A percentile compares a stretch with the other conserved stretches of the same genome.
phyloP scores from a whole-genome alignment of 2,797 vertebrate genomes.

The Acropternis orthonyx region DNA sequence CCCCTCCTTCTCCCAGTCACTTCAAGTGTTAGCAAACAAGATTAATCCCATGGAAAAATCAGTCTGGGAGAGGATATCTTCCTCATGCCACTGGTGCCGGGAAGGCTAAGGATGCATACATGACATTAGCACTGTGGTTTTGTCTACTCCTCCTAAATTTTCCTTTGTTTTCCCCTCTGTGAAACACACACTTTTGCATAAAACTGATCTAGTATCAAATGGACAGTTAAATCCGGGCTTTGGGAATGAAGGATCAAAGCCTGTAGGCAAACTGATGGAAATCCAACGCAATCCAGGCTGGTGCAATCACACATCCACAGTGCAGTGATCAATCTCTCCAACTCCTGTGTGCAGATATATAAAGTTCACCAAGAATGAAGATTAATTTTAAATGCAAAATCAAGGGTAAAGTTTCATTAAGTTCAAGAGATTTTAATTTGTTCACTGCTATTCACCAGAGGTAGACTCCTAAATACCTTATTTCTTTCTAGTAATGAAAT shows the following conservation, averaged over 20 bases:
- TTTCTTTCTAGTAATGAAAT: background rate
- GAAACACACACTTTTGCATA: background rate
- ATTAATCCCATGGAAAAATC: conserved; percentile 4
- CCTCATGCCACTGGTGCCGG: background rate
- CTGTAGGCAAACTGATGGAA: background rate
- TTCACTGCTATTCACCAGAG: background rate
- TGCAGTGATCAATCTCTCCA: background rate
- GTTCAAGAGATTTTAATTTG: background rate
- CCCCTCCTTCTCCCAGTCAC: background rate
- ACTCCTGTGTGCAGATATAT: background rate
- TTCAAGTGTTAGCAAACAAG: background rate
- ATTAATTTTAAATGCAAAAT: background rate
- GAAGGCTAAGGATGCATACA: background rate
- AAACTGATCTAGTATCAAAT: background rate
- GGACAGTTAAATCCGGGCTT: background rate
- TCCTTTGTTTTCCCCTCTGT: background rate
- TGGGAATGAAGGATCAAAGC: background rate
- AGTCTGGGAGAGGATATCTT: background rate
- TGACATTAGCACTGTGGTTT: background rate
- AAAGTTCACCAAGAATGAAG: background rate
- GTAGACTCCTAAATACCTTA: background rate
- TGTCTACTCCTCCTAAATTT: background rate
- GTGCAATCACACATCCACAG: background rate
- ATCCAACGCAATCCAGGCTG: background rate
- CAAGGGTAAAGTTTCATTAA: background rate